Evolutionary conservation across 1,140 invertebrate genomes (phyloP), one percentile per base, ranked within the genome.

Genomic region (Calephelis virginiensis): DNA sequence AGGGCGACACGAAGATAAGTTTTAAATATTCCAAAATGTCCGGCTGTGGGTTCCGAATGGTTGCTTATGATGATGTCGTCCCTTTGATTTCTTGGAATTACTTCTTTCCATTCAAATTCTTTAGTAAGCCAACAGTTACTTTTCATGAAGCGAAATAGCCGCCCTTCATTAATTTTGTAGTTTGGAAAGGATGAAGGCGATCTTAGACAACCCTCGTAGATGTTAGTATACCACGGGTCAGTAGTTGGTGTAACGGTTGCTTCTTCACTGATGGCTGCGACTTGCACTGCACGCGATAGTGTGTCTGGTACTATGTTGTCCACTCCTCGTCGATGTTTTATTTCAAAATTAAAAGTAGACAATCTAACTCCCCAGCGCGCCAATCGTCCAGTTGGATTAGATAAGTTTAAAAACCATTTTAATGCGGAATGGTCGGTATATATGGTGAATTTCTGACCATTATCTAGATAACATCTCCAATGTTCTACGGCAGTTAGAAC

Each of bases 401-500:
- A 89, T 5, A 91, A 73, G 5, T 78, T 78, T 0, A 78, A n/a
- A 47, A 78, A 79, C 74, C 76, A 81, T 64, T 81, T 77, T 6
- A 81, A 63, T 1, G 79, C 69, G n/a, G 47, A 53, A 45, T 80
- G 75, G 28, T 77, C 75, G 2, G 77, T 77, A 64, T 67, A 77
- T 10, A 78, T 74, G 1, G 63, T 64, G 40, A 77, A 80, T 1
- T 38, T 56, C 11, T 70, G n/a, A 0, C 73, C 72, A 47, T 73
- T 76, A 10, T 76, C 74, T 8, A 81, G 11, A 50, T 81, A 80
- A 28, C 72, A 73, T 1, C 74, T 46, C 70, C 72, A 40, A 40
- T 40, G 38, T 40, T 40, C 38, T 40, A 40, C 4, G 7, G 38
- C 38, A 40, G 38, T 40, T 8, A 77, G 17, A 0, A 77, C 75